Evolutionary conservation across 2,113 vertebrate species (phyloP).

Genomic region (Ivindomyrus marchei): DNA sequence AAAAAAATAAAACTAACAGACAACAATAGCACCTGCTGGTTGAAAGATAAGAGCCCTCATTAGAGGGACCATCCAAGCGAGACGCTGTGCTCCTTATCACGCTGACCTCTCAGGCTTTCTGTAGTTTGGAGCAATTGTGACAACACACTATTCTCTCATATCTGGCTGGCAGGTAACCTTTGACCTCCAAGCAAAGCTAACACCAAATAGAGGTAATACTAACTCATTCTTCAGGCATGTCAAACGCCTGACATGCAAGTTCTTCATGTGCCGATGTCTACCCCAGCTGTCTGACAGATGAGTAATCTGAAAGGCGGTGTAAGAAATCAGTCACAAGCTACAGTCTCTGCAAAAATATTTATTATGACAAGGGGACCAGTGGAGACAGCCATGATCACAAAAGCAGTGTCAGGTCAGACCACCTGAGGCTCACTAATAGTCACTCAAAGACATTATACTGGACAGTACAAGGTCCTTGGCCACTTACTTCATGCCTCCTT

Average conservation of each 20-base stretch:
- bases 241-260: background rate
- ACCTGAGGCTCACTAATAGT: background rate
- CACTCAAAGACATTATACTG: background rate
- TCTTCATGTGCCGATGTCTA: background rate
- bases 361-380: background rate
- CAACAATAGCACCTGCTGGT: constrained; percentile 17
- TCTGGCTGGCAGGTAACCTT: background rate
- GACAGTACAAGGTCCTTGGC: background rate
- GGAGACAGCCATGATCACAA: background rate
- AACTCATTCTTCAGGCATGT: background rate
- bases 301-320: background rate
- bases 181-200: background rate
- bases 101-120: background rate
- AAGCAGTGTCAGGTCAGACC: background rate
- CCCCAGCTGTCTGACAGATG: background rate
- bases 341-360: background rate
- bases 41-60: constrained; percentile 22
- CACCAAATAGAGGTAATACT: background rate
- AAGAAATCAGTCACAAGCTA: background rate
- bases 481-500: background rate
- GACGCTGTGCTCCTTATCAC: constrained; percentile 2
- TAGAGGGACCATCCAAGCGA: background rate
- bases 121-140: background rate
- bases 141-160: background rate
- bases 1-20: background rate